Evolutionary conservation across 2,888 invertebrate species (phyloP), one percentile per base, ranked within the genome.

Genomic region (Hemithea aestivaria): DNA sequence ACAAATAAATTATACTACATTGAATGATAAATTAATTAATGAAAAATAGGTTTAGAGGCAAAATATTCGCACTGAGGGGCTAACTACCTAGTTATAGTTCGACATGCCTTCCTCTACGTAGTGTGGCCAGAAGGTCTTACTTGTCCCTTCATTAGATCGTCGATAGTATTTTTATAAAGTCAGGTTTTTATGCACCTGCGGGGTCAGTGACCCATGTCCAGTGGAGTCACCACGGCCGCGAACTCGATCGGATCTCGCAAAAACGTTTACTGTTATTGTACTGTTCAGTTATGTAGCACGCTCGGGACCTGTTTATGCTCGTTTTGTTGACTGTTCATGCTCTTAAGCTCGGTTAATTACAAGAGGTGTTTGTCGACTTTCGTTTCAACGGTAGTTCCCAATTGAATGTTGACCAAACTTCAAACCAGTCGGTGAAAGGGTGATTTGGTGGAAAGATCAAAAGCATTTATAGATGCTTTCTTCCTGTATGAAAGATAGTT

Each of bases 251-350:
- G 35, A 56, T 59, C 64, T 66, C 62, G 72, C 72, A 70, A 74
- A 74, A 74, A 73, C 63, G 36, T 34, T 61, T 62, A 73, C 72
- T 63, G 74, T 71, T 72, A 65, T 50, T 48, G 51, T 56, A 59
- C 56, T 51, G 57, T 59, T 59, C 47, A 46, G 37, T 31, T 33
- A 32, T 32, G 28, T 22, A 24, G 48, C 37, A 28, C 38, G 31
- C 27, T 40, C 35, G 26, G 40, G 34, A 50, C 47, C 43, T 35
- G 43, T 49, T 47, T 45, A n/a, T 12, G 10, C 27, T 44, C 24
- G 38, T 32, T 25, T 11, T 36, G 41, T 43, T 39, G 16, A 16
- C 16, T 16, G 16, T 16, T 16, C 3, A 43, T 43, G 34, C 31
- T 43, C 27, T 39, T 38, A 40, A 50, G 35, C 43, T 35, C 23